These are phyloP conservation scores for Mirounga angustirostris DNA, from an alignment of 2,113 vertebrate genomes.

Conservation along the genomic window DNA sequence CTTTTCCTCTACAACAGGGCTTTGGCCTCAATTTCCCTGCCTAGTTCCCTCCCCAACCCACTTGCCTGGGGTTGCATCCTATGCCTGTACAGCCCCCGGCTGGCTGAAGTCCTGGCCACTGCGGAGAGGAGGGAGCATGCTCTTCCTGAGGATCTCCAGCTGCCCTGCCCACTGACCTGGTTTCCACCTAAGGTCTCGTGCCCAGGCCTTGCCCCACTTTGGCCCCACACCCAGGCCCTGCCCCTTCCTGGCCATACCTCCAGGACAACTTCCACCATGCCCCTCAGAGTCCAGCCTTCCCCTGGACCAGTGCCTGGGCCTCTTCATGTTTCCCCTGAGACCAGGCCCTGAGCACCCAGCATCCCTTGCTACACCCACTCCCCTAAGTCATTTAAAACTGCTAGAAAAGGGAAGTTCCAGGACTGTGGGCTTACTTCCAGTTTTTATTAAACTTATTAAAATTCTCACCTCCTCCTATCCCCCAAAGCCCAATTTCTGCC, in stretches of 20 bases:
- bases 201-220: neutral
- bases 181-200: neutral
- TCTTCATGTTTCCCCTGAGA: neutral
- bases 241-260: neutral
- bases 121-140: fast-evolving
- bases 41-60: neutral
- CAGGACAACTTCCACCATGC: neutral
- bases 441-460: conserved; percentile 71
- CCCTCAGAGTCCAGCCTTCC: neutral
- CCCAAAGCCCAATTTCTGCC: conserved; percentile 28
- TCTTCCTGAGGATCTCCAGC: neutral
- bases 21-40: neutral
- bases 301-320: neutral
- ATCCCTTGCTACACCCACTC: neutral
- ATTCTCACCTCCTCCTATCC: conserved; percentile 50
- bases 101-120: neutral
- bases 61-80: no score
- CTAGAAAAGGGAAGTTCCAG: neutral
- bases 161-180: fast-evolving
- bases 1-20: neutral
- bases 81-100: neutral
- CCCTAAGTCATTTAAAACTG: neutral
- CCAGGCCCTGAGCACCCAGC: neutral
- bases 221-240: neutral
- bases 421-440: neutral